phyloP scores from a whole-genome alignment of 2,113 vertebrate genomes.

The Galeopterus variegatus region DNA sequence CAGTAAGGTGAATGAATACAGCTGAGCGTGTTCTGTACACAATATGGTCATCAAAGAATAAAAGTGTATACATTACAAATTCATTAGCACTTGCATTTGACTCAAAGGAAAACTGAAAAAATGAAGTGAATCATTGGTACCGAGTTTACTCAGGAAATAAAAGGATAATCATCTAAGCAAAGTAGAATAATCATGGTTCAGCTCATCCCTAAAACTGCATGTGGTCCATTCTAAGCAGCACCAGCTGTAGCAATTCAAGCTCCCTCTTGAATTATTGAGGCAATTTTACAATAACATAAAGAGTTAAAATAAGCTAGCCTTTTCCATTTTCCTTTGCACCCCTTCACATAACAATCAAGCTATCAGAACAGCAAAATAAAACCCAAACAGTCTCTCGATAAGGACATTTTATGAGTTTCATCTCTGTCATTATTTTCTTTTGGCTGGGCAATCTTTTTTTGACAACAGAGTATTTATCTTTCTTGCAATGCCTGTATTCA shows the following conservation, averaged over 20 bases:
- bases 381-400: slow-evolving; percentile 58
- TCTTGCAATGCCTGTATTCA: slow-evolving; percentile 55
- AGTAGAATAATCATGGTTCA: background rate
- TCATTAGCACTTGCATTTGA: slow-evolving; percentile 24
- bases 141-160: slow-evolving; percentile 55
- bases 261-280: slow-evolving; percentile 38
- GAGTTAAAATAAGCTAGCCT: slow-evolving; percentile 71
- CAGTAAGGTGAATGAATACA: background rate
- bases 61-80: background rate
- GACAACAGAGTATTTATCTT: slow-evolving; percentile 80
- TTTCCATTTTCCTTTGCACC: slow-evolving; percentile 60
- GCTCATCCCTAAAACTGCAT: background rate
- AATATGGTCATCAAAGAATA: background rate
- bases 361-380: slow-evolving; percentile 75
- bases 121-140: background rate
- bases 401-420: slow-evolving; percentile 77
- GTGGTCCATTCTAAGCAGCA: background rate
- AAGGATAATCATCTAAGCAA: slow-evolving; percentile 45
- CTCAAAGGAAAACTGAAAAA: slow-evolving; percentile 25
- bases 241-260: slow-evolving; percentile 30
- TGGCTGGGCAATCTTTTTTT: slow-evolving; percentile 68
- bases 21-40: background rate
- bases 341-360: slow-evolving; percentile 63
- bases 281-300: slow-evolving; percentile 66
- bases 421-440: slow-evolving; percentile 77